phyloP scores from a whole-genome alignment of 92 coral and sea anemone genomes.

The Meandrina meandrites region DNA sequence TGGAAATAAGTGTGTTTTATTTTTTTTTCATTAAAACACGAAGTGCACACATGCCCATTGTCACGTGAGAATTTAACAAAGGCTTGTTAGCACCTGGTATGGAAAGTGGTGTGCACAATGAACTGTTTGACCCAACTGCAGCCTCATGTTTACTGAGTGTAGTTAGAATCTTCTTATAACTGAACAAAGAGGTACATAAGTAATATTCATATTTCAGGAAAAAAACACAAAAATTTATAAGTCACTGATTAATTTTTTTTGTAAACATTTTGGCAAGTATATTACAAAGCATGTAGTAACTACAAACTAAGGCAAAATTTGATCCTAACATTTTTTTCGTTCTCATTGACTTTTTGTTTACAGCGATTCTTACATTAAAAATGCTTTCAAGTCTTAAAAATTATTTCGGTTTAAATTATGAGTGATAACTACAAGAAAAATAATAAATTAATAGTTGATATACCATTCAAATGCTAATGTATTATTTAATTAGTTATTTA shows the following conservation, averaged over 20 bases:
- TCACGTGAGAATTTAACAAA: slow-evolving; percentile 29
- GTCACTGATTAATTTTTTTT: background rate
- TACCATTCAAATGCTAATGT: background rate
- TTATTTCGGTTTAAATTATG: background rate
- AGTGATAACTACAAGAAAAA: background rate
- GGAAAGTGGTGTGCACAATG: background rate
- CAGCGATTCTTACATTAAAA: background rate
- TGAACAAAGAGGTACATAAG: background rate
- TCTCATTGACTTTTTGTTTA: no score
- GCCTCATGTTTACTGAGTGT: background rate
- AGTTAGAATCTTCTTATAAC: background rate
- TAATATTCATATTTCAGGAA: background rate
- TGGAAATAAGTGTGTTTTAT: background rate
- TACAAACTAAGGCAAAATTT: background rate
- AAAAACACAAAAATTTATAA: background rate
- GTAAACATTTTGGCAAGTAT: background rate
- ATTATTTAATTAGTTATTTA: background rate
- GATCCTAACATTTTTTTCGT: background rate
- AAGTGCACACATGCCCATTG: slow-evolving; percentile 4
- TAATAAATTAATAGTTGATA: background rate
- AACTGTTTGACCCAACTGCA: background rate
- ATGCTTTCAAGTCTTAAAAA: background rate
- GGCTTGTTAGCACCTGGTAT: slow-evolving; percentile 31
- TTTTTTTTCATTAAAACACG: background rate
- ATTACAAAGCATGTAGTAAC: background rate